Evolutionary conservation across 2,888 invertebrate genomes (phyloP), one percentile per base, ranked within the genome.

Genomic region (Eretmocerus hayati): DNA sequence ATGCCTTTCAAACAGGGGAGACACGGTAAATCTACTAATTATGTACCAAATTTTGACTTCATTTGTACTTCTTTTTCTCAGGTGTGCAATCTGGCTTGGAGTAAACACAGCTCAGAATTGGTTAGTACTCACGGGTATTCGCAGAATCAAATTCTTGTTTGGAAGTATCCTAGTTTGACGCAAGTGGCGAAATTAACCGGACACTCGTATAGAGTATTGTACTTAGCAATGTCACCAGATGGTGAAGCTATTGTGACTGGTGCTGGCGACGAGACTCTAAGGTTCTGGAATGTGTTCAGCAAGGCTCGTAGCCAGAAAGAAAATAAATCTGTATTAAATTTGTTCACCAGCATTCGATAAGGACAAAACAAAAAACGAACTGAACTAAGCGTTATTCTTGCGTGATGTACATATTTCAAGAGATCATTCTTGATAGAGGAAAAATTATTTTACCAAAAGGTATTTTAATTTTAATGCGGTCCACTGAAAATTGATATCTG

Each of bases 241-340:
- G 97, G 97, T 26, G 96, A 97, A 71, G 93, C 96, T 3, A 97
- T 99, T 56, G 97, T 99, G 0, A 99, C 97, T 0, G 97, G 97
- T 21, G 97, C 97, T 1, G 97, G 97, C 0, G 97, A 97, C 72
- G 97, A 97, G 71, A 99, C 97, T 0, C 77, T 99, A 5, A 79
- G 97, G 6, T 99, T 97, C 73, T 99, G 96, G 97, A 96, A 96
- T 76, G 95, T 99, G 0, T 99, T 99, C 75, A 94, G 92, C 65
- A 97, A 97, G 77, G 92, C 93, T 15, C 82, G 93, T 31, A 92
- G 92, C 49, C 91, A 91, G 67, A 90, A 90, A 71, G 92, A 92
- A 71, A 91, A 90, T 60, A 89, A 93, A 72, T 93, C 93, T 54
- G 91, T 92, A 44, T 78, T 94, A 48, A 94, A 93, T 75, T 77